A percentile compares a stretch with the other conserved stretches of the same genome.
These are phyloP conservation scores for Gallinago stenura DNA, from an alignment of 2,797 vertebrate species.

Conservation along the genomic window DNA sequence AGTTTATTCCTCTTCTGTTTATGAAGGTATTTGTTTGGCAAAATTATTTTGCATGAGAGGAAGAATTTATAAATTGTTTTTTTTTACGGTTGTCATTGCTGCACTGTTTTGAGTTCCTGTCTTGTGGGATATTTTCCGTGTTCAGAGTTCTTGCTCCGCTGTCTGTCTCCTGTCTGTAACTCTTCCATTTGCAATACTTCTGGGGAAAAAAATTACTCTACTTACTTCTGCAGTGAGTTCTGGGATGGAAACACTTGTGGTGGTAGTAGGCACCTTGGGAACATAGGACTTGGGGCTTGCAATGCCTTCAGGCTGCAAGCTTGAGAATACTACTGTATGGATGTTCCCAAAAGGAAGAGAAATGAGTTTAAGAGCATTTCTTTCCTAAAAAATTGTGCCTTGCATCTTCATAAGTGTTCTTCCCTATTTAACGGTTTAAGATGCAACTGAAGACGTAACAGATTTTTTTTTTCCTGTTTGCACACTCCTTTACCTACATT, in stretches of 20 bases:
- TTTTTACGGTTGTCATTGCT: not conserved
- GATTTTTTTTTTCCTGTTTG: not conserved
- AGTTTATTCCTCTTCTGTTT: constrained; percentile 37
- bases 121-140: not conserved
- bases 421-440: not conserved
- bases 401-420: not conserved
- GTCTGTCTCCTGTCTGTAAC: not conserved
- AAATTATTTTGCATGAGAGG: not conserved
- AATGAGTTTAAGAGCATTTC: not conserved
- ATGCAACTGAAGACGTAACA: not conserved
- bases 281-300: not conserved
- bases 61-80: not conserved
- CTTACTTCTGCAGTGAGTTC: not conserved
- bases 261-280: not conserved
- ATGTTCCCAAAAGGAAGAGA: not conserved
- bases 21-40: constrained; percentile 39
- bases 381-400: not conserved
- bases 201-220: not conserved
- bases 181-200: not conserved
- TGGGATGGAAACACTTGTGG: not conserved
- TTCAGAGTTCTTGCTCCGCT: not conserved
- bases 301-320: not conserved
- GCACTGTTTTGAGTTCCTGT: not conserved
- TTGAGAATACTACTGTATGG: not conserved
- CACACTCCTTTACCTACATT: not conserved